A percentile compares a stretch with the other conserved stretches of the same genome.
Conservation (phyloP, 2,113 vertebrate species). For the Lonchura striata region DNA sequence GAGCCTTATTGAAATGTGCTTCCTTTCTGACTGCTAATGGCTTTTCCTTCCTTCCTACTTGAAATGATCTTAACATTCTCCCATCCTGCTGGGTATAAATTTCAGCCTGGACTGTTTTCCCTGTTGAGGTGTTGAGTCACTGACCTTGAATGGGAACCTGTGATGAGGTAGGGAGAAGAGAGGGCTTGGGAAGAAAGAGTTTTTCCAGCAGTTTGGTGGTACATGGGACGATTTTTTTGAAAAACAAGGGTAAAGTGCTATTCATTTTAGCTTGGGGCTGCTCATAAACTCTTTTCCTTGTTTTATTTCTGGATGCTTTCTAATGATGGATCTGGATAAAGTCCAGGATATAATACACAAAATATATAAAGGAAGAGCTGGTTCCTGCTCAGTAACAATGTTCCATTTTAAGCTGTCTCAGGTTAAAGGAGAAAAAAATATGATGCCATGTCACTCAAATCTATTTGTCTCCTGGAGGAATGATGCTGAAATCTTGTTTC, state of each 20-base stretch:
- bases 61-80: constrained; percentile 54
- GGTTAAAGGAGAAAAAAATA: not conserved
- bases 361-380: constrained; percentile 17
- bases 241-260: not conserved
- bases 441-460: not conserved
- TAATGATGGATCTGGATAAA: not conserved
- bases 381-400: constrained; percentile 31
- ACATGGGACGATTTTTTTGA: not conserved
- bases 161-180: not conserved
- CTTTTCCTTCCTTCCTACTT: constrained; percentile 63
- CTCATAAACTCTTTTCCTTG: not conserved
- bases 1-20: constrained; percentile 55
- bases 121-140: constrained; percentile 39
- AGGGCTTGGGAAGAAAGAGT: not conserved
- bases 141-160: constrained; percentile 26
- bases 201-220: not conserved
- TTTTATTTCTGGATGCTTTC: constrained; percentile 30
- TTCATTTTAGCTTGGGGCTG: not conserved
- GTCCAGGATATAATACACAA: not conserved
- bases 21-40: constrained; percentile 57
- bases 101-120: constrained; percentile 38
- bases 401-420: constrained; percentile 17
- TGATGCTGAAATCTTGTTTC: not conserved
- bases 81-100: constrained; percentile 44
- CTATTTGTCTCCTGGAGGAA: not conserved